Evolutionary conservation across 2,797 vertebrate genomes (phyloP).

Genomic region (Notolabrus celidotus): DNA sequence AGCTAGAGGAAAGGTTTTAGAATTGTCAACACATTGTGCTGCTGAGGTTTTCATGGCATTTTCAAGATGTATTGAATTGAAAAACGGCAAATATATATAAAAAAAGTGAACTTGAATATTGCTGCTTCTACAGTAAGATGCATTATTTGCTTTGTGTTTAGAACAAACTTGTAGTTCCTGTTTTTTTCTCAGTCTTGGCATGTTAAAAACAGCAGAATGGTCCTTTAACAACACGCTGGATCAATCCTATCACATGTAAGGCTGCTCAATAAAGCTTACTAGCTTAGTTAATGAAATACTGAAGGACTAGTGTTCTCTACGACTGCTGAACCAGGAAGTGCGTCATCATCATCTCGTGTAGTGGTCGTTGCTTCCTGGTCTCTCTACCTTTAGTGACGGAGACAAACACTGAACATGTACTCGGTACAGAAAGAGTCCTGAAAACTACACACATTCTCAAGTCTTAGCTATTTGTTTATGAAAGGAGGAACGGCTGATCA

Average conservation of each 20-base stretch:
- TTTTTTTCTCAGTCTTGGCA: slow-evolving; percentile 38
- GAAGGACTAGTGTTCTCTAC: slow-evolving; percentile 65
- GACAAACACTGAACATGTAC: slow-evolving; percentile 52
- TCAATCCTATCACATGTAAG: slow-evolving; percentile 47
- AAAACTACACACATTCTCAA: slow-evolving; percentile 69
- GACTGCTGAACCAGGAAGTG: slow-evolving; percentile 55
- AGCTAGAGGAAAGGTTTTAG: not conserved
- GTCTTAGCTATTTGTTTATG: slow-evolving; percentile 60
- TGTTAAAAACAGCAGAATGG: slow-evolving; percentile 53
- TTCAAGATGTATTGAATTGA: not conserved
- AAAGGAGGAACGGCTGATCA: slow-evolving; percentile 45
- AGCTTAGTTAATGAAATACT: slow-evolving; percentile 64
- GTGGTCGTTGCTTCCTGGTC: slow-evolving; percentile 62
- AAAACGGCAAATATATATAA: not conserved
- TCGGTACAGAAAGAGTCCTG: slow-evolving; percentile 59
- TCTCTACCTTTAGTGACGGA: slow-evolving; percentile 52
- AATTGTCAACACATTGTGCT: not conserved
- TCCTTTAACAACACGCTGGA: slow-evolving; percentile 41
- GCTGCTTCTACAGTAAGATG: not conserved
- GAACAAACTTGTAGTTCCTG: not conserved
- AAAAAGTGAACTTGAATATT: not conserved
- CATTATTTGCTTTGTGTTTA: not conserved
- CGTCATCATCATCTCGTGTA: slow-evolving; percentile 47
- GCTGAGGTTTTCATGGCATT: slow-evolving; percentile 5
- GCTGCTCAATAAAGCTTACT: slow-evolving; percentile 55